Base-by-base conservation (phyloP, 1,140 invertebrate species). In the Heliconius himera region DNA sequence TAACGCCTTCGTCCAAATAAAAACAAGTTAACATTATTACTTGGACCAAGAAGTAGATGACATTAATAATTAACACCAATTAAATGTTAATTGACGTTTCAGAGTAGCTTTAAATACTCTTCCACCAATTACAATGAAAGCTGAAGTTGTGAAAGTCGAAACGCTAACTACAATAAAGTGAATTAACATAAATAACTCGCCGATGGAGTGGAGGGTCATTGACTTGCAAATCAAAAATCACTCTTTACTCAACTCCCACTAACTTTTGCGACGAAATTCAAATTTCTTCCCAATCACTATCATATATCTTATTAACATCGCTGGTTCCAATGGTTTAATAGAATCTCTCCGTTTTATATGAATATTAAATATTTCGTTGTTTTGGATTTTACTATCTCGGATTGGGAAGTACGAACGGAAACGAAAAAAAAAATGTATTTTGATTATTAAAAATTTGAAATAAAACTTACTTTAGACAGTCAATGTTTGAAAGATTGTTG, bases 181-280 rank as follows among this genome's bases (percentile, higher is more conserved):
- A 74, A 78, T 76, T 83, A 74, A 81, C 77, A 76, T 80, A 77
- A 70, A 78, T 81, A 83, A 83, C 77, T 78, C 78, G 81, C 73
- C 80, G 73, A 73, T 73, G 66, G 76, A 81, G 74, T 81, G 77
- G 81, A 77, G 80, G 82, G 82, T 87, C 84, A 84, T 87, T 84
- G 84, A 86, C 84, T 87, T 86, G 86, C 86, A 84, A 87, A 87
- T 86, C 78, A 80, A 82, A 84, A 86, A 81, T 82, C 83, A 77
- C 84, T 86, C 85, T 85, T 86, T 86, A 83, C 79, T 82, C 36
- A 81, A 79, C 80, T 83, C 83, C 81, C 77, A 83, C 78, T 81
- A 76, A 85, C 73, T 86, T 66, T 85, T 82, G 82, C 78, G 79
- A 83, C 77, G 75, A 83, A 46, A 85, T 83, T 86, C 81, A 78